phyloP scores from a whole-genome alignment of 2,797 vertebrate genomes.

The Squalus acanthias region DNA sequence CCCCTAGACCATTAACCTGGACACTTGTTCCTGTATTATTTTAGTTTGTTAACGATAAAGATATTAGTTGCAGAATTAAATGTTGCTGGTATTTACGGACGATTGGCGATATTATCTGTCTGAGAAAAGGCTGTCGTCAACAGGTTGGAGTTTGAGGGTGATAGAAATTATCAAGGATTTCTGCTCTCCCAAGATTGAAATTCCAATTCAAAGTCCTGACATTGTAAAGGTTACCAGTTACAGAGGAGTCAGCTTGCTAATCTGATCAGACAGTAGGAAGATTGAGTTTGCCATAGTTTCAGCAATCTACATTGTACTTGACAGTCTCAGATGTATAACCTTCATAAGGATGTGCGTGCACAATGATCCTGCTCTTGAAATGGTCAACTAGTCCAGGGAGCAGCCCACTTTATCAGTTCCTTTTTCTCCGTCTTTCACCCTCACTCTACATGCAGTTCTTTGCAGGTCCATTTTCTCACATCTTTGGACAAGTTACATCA shows the following conservation, averaged over 20 bases:
- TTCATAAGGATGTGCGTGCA: not conserved
- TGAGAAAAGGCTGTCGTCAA: not conserved
- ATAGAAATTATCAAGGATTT: not conserved
- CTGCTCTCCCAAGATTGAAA: not conserved
- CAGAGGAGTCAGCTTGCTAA: not conserved
- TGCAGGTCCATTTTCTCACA: not conserved
- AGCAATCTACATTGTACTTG: not conserved
- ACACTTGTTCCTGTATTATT: not conserved
- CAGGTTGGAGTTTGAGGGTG: not conserved
- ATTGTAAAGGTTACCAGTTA: not conserved
- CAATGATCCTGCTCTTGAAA: not conserved
- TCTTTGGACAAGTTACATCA: not conserved
- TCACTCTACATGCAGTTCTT: not conserved
- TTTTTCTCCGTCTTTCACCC: not conserved
- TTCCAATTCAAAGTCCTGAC: not conserved
- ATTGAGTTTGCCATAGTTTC: not conserved
- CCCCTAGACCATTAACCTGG: not conserved
- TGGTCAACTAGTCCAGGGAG: not conserved
- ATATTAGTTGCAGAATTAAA: not conserved
- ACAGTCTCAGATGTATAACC: not conserved
- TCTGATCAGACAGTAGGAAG: constrained; percentile 4
- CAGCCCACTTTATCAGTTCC: not conserved
- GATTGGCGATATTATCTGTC: not conserved
- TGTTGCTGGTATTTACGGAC: not conserved
- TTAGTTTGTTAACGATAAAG: not conserved